These are phyloP conservation scores for Sitta carolinensis DNA, from an alignment of 2,797 vertebrate genomes.

Conservation along the genomic window DNA sequence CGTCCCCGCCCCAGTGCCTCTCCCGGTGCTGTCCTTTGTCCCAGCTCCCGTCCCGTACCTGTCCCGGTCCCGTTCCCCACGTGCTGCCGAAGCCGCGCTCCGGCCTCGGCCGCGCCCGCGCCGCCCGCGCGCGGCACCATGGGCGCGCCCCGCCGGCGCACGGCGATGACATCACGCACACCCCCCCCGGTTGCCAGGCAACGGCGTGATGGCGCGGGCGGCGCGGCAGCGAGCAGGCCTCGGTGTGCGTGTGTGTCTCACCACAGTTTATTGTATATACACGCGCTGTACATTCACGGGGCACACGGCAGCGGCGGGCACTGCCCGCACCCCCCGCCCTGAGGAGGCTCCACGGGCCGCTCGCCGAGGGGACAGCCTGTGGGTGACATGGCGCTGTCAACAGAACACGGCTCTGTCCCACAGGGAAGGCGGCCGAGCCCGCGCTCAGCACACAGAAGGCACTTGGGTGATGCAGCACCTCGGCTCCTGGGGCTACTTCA, in stretches of 20 bases:
- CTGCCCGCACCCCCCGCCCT: background rate
- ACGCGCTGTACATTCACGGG: background rate
- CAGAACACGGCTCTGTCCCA: background rate
- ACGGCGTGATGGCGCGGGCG: background rate
- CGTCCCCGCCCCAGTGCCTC: background rate
- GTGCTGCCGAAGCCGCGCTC: background rate
- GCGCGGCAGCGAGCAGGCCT: accelerated
- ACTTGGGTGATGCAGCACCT: background rate
- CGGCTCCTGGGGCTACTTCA: background rate
- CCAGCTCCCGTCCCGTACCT: background rate
- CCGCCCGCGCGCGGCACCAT: background rate
- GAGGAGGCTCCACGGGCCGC: background rate
- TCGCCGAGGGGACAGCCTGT: background rate
- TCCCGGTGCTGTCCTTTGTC: no score
- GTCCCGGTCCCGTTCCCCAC: background rate
- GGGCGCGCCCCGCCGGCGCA: background rate
- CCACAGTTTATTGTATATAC: background rate
- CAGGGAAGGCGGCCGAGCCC: background rate
- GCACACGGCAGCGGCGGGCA: background rate
- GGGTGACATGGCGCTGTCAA: background rate
- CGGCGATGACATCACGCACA: no score
- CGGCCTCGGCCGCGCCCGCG: background rate
- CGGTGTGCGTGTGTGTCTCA: background rate
- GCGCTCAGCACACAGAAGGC: background rate
- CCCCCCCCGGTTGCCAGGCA: background rate